Conservation (phyloP, 2,113 vertebrate genomes). For the Phalacrocorax pelagicus region DNA sequence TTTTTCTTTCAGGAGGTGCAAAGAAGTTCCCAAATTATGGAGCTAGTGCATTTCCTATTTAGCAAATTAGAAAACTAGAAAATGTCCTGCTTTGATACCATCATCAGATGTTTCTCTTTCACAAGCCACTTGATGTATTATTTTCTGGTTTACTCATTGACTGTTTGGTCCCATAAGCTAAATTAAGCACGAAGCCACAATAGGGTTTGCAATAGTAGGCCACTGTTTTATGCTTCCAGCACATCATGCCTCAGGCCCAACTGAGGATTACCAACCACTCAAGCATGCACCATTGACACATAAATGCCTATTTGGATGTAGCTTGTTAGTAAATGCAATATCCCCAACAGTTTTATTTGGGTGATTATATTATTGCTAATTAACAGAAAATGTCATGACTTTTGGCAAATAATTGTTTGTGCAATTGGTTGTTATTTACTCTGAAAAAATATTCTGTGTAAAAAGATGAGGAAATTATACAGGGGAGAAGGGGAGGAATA, state of each 20-base stretch:
- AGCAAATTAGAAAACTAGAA: background rate
- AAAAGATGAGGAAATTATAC: slow-evolving; percentile 1
- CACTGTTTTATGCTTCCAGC: background rate
- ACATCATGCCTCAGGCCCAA: slow-evolving; percentile 8
- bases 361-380: slow-evolving; percentile 52
- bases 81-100: background rate
- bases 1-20: background rate
- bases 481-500: background rate
- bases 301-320: slow-evolving; percentile 45
- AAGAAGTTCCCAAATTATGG: background rate
- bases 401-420: slow-evolving; percentile 30
- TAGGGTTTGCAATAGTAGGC: slow-evolving; percentile 12
- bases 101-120: slow-evolving; percentile 34
- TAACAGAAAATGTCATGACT: slow-evolving; percentile 60
- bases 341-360: slow-evolving; percentile 40
- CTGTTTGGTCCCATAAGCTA: slow-evolving; percentile 43
- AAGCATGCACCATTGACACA: slow-evolving; percentile 40
- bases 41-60: background rate
- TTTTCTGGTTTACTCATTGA: slow-evolving; percentile 52
- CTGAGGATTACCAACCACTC: background rate
- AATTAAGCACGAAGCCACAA: slow-evolving; percentile 52
- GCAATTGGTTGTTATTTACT: background rate
- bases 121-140: slow-evolving; percentile 31
- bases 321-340: slow-evolving; percentile 23
- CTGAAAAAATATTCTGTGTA: background rate